Conservation (phyloP, 2,113 vertebrate genomes). For the Raja brachyura region DNA sequence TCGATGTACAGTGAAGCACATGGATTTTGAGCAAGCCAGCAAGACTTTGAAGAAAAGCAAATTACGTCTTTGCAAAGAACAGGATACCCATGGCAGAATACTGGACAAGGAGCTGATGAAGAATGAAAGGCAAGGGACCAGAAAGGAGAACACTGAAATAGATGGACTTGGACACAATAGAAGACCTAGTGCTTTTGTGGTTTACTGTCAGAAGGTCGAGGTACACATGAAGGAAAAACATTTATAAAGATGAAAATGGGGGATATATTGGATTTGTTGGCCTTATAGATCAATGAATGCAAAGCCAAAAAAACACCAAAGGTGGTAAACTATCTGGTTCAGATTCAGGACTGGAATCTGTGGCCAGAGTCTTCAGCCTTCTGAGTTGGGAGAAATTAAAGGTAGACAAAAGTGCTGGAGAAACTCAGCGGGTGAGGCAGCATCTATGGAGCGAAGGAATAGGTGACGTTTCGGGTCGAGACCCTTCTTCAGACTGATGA, state of each 20-base stretch:
- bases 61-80: not conserved
- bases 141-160: no score
- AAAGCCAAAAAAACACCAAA: not conserved
- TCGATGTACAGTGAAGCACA: not conserved
- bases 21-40: not conserved
- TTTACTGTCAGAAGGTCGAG: not conserved
- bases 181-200: not conserved
- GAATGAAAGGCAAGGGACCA: no score
- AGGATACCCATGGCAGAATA: not conserved
- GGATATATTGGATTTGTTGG: no score
- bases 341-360: not conserved
- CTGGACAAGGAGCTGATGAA: no score
- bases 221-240: not conserved
- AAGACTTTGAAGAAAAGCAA: not conserved
- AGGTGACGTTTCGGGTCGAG: no score
- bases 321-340: not conserved
- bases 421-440: no score
- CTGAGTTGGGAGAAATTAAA: not conserved
- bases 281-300: no score
- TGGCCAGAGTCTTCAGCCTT: not conserved
- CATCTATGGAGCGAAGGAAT: no score
- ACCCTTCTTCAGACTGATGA: no score
- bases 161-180: not conserved
- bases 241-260: no score
- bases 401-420: no score